Conservation (phyloP, 2,113 vertebrate genomes). For the Lophura nycthemera region DNA sequence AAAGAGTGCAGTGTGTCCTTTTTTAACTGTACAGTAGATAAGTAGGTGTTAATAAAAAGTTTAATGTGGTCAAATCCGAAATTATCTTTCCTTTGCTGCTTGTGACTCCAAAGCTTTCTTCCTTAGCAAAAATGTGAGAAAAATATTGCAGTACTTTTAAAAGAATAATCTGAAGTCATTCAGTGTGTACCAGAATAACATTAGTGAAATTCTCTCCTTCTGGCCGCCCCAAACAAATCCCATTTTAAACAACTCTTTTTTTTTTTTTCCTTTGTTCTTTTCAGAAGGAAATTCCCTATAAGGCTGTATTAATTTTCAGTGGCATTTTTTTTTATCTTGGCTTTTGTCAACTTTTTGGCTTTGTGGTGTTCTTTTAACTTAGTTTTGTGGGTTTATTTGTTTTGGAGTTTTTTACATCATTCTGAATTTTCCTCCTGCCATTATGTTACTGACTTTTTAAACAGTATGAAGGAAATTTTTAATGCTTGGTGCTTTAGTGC, state of each 20-base stretch:
- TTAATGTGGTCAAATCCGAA: background rate
- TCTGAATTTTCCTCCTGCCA: background rate
- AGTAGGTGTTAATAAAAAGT: conserved; percentile 3
- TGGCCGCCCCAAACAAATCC: background rate
- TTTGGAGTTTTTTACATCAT: background rate
- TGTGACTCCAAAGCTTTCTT: background rate
- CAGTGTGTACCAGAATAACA: background rate
- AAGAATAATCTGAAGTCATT: background rate
- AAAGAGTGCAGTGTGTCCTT: background rate
- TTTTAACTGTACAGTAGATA: background rate
- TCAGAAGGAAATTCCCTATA: background rate
- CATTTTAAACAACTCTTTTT: background rate
- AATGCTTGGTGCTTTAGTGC: background rate
- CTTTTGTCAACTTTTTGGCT: background rate
- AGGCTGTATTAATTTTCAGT: background rate
- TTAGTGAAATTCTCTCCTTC: background rate
- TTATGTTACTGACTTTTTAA: background rate
- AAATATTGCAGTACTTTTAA: background rate
- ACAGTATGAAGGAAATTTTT: background rate
- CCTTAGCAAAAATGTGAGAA: background rate
- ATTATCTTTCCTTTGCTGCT: background rate
- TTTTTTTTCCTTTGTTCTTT: background rate
- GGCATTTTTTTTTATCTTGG: background rate
- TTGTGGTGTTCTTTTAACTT: background rate
- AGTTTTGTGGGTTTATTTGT: background rate